These are phyloP conservation scores for Lagopus muta DNA, from an alignment of 2,113 vertebrate species.

Conservation along the genomic window DNA sequence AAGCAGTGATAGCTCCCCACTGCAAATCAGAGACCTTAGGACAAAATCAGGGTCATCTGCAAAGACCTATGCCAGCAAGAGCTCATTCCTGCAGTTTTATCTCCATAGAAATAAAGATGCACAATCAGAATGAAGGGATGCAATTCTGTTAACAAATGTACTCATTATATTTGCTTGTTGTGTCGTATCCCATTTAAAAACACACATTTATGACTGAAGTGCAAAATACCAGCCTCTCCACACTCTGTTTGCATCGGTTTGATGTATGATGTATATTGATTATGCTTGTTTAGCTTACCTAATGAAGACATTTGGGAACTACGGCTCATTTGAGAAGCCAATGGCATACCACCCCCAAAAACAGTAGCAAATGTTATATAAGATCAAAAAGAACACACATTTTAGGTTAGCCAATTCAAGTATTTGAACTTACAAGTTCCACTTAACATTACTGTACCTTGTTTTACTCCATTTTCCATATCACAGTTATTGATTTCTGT, in stretches of 20 bases:
- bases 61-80: background rate
- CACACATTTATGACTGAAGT: background rate
- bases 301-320: background rate
- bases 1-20: background rate
- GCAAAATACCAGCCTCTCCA: background rate
- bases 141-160: background rate
- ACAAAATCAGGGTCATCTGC: background rate
- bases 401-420: background rate
- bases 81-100: background rate
- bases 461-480: background rate
- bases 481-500: background rate
- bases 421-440: background rate
- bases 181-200: background rate
- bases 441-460: rapidly evolving
- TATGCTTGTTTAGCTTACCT: background rate
- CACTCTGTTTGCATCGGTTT: background rate
- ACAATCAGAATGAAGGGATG: background rate
- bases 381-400: background rate
- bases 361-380: background rate
- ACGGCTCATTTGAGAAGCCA: background rate
- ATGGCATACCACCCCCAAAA: background rate
- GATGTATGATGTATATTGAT: background rate
- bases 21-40: background rate
- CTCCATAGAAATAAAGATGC: background rate
- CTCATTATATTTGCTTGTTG: background rate